These are phyloP conservation scores for Podocnemis expansa DNA, from an alignment of 2,113 vertebrate species.

Conservation along the genomic window DNA sequence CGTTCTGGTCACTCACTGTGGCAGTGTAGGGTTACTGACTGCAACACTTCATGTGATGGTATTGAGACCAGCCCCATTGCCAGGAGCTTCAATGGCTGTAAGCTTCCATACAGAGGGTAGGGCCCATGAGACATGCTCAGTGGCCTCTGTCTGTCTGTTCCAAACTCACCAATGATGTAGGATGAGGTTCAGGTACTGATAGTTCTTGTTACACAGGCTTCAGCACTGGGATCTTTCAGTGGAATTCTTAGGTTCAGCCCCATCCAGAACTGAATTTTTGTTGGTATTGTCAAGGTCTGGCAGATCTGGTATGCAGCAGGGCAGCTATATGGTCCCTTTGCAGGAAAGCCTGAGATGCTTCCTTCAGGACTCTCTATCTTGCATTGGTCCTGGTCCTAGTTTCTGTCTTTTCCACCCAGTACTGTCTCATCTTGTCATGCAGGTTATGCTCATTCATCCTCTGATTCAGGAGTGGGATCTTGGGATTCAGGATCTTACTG, in stretches of 20 bases:
- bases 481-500: no score
- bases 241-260: background rate
- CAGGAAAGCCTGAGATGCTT: background rate
- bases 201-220: background rate
- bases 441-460: no score
- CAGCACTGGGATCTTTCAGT: background rate
- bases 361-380: background rate
- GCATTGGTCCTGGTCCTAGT: background rate
- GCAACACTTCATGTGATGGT: background rate
- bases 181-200: background rate
- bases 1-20: background rate
- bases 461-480: no score
- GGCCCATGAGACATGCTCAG: background rate
- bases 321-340: background rate
- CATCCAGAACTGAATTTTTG: background rate
- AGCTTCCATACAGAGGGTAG: background rate
- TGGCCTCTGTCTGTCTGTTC: background rate
- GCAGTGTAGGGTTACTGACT: background rate
- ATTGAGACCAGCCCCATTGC: background rate
- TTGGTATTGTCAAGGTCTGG: background rate
- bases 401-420: background rate
- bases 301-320: background rate
- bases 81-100: background rate
- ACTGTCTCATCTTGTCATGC: no score
- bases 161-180: background rate